phyloP scores from a whole-genome alignment of 2,797 vertebrate species.

The Rachycentron canadum region DNA sequence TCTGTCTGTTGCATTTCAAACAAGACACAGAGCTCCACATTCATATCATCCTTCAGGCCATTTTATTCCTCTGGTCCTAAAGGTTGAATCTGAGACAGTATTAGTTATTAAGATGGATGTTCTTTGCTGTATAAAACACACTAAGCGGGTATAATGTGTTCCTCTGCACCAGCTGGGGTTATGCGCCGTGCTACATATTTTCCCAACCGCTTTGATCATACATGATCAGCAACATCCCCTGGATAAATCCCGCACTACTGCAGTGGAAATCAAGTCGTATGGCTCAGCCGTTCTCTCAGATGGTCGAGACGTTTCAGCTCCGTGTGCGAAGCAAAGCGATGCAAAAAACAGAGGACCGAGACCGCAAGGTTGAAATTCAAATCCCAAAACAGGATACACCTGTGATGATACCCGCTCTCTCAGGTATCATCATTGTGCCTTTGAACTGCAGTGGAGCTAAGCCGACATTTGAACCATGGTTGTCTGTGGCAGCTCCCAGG shows the following conservation, averaged over 20 bases:
- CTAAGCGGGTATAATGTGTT: slow-evolving; percentile 5
- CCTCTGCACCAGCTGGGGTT: neutral
- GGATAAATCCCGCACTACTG: neutral
- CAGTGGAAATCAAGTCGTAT: neutral
- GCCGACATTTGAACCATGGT: neutral
- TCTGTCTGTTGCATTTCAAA: neutral
- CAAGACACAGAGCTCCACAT: neutral
- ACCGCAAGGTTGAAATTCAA: neutral
- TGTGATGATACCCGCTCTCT: neutral
- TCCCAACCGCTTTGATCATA: slow-evolving; percentile 18
- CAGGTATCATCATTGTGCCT: neutral
- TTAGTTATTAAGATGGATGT: slow-evolving; percentile 7
- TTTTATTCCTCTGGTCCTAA: neutral
- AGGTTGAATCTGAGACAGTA: slow-evolving; percentile 2
- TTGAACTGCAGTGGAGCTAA: slow-evolving; percentile 16
- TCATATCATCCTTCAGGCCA: neutral
- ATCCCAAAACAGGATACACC: slow-evolving; percentile 23
- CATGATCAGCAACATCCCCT: neutral
- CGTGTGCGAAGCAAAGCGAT: neutral
- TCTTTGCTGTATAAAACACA: slow-evolving; percentile 20
- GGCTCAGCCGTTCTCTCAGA: neutral
- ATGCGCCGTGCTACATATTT: neutral
- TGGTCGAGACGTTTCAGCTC: neutral
- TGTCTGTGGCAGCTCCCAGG: neutral
- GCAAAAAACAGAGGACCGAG: slow-evolving; percentile 9